phyloP scores from a whole-genome alignment of 1,140 invertebrate genomes.

The Drosophila ananassae region DNA sequence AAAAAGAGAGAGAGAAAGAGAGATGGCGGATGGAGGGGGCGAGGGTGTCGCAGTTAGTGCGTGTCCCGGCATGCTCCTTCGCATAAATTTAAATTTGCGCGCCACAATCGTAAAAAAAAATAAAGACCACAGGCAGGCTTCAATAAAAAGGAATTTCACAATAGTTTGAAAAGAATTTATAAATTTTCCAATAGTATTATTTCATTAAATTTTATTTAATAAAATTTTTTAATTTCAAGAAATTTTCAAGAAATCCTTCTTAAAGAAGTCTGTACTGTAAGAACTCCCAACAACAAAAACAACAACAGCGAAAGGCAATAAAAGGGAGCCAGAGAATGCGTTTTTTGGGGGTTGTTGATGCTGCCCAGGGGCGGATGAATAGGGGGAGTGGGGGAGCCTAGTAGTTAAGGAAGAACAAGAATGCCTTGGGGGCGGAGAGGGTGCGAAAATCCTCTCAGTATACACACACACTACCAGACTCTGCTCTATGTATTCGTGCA shows the following conservation, averaged over 20 bases:
- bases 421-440: conserved; percentile 28
- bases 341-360: conserved; percentile 70
- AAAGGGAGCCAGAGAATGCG: conserved; percentile 61
- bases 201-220: too few relatives aligned
- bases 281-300: not conserved
- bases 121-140: not conserved
- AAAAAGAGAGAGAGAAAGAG: not conserved
- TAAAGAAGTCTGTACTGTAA: conserved; percentile 10
- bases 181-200: too few relatives aligned
- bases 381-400: conserved; percentile 23
- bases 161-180: not conserved
- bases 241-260: not conserved
- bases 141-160: not conserved
- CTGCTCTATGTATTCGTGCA: not conserved
- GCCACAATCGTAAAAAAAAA: conserved; percentile 34
- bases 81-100: conserved; percentile 79
- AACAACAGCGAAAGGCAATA: conserved; percentile 32
- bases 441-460: conserved; percentile 35
- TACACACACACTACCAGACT: conserved; percentile 38
- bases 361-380: conserved; percentile 18
- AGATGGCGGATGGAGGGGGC: not conserved
- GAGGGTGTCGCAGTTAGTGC: conserved; percentile 61
- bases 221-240: too few relatives aligned
- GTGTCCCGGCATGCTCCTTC: conserved; percentile 51
- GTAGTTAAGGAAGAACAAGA: conserved; percentile 55